Evolutionary conservation across 2,888 invertebrate species (phyloP), one percentile per base, ranked within the genome.

Genomic region (Geotrupes spiniger): DNA sequence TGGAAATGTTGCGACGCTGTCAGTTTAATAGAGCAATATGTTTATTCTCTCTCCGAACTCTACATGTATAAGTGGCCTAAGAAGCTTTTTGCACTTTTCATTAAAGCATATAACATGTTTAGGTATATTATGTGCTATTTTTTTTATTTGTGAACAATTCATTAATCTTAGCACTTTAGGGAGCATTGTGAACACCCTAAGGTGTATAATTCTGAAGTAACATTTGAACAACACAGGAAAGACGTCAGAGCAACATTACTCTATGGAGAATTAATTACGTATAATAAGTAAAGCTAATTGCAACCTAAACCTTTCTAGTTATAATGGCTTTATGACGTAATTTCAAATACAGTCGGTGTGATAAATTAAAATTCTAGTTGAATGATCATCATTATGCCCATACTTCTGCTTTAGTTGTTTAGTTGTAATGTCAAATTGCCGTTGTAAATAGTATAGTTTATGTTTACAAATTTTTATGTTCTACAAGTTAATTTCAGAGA

Each of bases 41-140:
- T 85, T 1, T 72, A 73, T 59, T 74, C 77, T 56, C 68, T 88
- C 42, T 74, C 81, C 5, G 71, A 70, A 4, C 79, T 84, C 58
- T 87, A 85, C 83, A 75, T 75, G 57, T 62, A 75, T 5, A 77
- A 78, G 52, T 89, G 87, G 87, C 84, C 87, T 0, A 70, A 76
- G 49, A 77, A 76, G 36, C 72, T 88, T 21, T 62, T 76, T 0
- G 72, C 76, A 9, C 62, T 81, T 36, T 89, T 80, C 68, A 69
- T 84, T 49, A 75, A 80, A 65, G 76, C 81, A 4, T 86, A 84
- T 60, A 73, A 76, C 56, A 80, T 71, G 67, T 70, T 63, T 47
- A 59, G 66, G n/a, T n/a, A n/a, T n/a, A n/a, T n/a, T n/a, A n/a
- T n/a, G 66, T 66, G 49, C 36, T 10, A 33, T 27, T 27, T 27